Evolutionary conservation across 2,797 vertebrate species (phyloP).

Genomic region (Chiropotes sagulatus): DNA sequence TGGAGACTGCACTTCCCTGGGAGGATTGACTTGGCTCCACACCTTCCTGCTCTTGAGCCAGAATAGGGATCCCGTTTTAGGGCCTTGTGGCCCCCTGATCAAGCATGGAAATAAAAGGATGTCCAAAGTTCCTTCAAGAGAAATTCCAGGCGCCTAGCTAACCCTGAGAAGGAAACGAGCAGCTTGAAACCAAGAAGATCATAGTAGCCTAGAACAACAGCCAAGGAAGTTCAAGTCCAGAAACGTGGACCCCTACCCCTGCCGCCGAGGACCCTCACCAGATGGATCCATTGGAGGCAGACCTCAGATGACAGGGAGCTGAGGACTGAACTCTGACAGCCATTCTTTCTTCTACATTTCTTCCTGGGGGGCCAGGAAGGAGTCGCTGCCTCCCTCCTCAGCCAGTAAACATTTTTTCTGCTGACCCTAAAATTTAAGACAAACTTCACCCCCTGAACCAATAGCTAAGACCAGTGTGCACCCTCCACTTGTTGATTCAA

Average conservation of each 20-base stretch:
- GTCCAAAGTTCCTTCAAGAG: not conserved
- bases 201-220: not conserved
- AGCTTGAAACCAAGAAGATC: not conserved
- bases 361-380: not conserved
- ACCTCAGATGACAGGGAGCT: not conserved
- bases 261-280: not conserved
- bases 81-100: not conserved
- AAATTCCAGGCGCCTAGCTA: not conserved
- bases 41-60: not conserved
- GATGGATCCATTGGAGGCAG: not conserved
- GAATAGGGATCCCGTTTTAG: not conserved
- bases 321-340: not conserved
- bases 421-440: not conserved
- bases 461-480: not conserved
- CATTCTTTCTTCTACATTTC: not conserved
- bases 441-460: not conserved
- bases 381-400: not conserved
- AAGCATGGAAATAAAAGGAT: not conserved
- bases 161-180: not conserved
- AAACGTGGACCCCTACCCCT: no score
- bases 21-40: rapidly evolving
- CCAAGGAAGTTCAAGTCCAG: not conserved
- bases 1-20: not conserved
- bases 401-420: not conserved
- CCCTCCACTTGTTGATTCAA: not conserved